Evolutionary conservation across 2,113 vertebrate species (phyloP).

Genomic region (Gymnobelideus leadbeateri): DNA sequence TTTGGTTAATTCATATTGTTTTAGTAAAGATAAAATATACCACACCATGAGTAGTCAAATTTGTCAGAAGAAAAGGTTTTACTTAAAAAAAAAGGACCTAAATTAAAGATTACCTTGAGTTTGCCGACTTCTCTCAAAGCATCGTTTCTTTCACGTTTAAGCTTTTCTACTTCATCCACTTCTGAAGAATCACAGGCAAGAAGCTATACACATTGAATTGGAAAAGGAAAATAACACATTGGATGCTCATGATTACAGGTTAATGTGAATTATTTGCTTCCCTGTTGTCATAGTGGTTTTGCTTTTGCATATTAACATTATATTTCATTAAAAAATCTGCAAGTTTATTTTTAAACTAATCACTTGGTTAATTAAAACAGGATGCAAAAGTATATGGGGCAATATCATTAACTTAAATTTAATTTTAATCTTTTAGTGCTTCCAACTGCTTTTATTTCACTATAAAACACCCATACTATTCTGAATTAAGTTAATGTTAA

Average conservation of each 20-base stretch:
- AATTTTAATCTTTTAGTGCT: conserved; percentile 20
- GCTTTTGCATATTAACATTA: conserved; percentile 38
- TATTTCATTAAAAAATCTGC: conserved; percentile 26
- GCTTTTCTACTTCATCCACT: conserved; percentile 87
- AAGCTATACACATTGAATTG: conserved; percentile 80
- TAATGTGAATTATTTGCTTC: conserved; percentile 41
- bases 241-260: conserved; percentile 44
- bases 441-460: conserved; percentile 29
- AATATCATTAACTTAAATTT: conserved; percentile 31
- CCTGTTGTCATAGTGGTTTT: background rate
- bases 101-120: conserved; percentile 88
- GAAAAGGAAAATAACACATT: background rate
- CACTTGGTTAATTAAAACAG: conserved; percentile 42
- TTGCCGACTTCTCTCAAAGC: conserved; percentile 89
- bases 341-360: conserved; percentile 1
- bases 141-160: conserved; percentile 90
- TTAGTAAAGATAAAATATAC: conserved; percentile 32
- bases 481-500: conserved; percentile 18
- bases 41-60: background rate
- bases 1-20: background rate
- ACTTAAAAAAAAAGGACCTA: background rate
- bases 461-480: background rate
- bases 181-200: conserved; percentile 86
- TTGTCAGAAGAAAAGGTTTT: background rate
- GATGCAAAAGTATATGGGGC: conserved; percentile 1